Evolutionary conservation across 2,888 invertebrate species (phyloP).

Genomic region (Ennomos quercinarius): DNA sequence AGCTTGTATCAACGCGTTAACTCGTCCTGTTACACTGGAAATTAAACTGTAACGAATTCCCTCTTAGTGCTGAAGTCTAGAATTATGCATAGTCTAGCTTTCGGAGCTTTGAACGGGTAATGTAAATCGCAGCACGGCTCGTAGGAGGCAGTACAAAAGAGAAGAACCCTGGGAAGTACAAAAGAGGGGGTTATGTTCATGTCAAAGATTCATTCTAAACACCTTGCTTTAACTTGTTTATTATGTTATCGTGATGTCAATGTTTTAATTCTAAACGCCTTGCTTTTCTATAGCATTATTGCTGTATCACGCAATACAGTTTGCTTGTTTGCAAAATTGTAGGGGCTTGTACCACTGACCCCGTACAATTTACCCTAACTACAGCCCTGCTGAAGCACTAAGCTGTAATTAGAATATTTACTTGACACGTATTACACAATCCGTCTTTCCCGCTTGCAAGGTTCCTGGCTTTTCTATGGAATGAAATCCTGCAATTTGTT

Average conservation of each 20-base stretch:
- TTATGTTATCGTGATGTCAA: no score
- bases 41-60: conserved; percentile 29
- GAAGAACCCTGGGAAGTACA: no score
- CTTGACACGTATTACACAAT: conserved; percentile 35
- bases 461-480: neutral
- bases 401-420: conserved; percentile 45
- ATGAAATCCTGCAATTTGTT: neutral
- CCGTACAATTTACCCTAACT: no score
- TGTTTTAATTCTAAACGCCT: no score
- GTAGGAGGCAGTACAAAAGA: neutral
- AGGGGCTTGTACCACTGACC: no score
- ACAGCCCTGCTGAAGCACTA: neutral
- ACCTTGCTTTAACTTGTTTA: no score
- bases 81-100: conserved; percentile 26
- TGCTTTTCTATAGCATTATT: no score
- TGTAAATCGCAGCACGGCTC: conserved; percentile 18
- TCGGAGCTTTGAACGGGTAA: conserved; percentile 14
- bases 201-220: no score
- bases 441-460: conserved; percentile 11
- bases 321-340: no score
- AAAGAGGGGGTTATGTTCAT: no score
- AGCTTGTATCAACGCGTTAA: conserved; percentile 2
- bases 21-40: conserved; percentile 9
- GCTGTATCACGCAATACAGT: no score
- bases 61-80: conserved; percentile 22